Evolutionary conservation across 2,888 invertebrate species (phyloP).

Genomic region (Diloba caeruleocephala): DNA sequence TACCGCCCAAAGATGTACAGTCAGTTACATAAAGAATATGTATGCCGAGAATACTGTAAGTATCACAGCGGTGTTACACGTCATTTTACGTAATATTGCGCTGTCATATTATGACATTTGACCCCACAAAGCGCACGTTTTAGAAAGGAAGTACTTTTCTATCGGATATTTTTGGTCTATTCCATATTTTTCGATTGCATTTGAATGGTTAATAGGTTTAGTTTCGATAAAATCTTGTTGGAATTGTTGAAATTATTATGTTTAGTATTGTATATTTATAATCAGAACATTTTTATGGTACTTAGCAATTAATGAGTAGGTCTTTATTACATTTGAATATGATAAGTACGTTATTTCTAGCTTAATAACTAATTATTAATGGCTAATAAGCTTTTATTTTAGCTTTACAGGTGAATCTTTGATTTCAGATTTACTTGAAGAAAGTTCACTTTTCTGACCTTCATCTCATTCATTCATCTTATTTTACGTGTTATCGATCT

Average conservation of each 20-base stretch:
- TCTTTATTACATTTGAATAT: too few species aligned
- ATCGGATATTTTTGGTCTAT: conserved; percentile 12
- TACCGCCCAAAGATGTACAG: conserved; percentile 14
- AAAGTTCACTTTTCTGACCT: too few species aligned
- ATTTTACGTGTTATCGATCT: too few species aligned
- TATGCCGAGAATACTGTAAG: conserved; percentile 26
- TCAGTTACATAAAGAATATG: conserved; percentile 33
- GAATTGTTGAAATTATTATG: background rate
- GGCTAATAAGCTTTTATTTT: too few species aligned
- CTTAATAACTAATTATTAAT: too few species aligned
- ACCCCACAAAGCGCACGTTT: conserved; percentile 40
- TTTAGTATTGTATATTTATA: too few species aligned
- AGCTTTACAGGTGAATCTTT: too few species aligned
- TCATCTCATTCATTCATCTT: too few species aligned
- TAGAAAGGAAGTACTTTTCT: conserved; percentile 39
- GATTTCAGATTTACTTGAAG: too few species aligned
- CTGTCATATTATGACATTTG: conserved; percentile 51
- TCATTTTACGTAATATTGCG: conserved; percentile 30
- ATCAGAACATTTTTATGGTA: too few species aligned
- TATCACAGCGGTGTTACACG: conserved; percentile 36
- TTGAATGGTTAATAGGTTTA: background rate
- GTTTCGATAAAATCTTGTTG: background rate
- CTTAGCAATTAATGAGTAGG: too few species aligned
- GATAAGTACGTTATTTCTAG: too few species aligned
- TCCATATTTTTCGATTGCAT: conserved; percentile 1